Evolutionary conservation across 2,888 invertebrate genomes (phyloP).

Genomic region (Odontocolon sp.): DNA sequence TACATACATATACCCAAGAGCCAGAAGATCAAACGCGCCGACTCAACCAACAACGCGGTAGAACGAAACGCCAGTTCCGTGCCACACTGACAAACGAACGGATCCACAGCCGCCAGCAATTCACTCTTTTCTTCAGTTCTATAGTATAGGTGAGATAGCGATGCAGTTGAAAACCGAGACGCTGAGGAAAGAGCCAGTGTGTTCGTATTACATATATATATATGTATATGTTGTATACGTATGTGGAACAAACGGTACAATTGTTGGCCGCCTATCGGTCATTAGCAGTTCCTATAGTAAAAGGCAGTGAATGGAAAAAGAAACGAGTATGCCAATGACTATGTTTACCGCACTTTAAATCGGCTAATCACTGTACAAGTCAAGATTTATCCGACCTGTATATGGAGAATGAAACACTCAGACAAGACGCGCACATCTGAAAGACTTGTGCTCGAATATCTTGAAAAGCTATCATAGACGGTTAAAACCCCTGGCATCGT

Average conservation of each 20-base stretch:
- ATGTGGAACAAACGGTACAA: not conserved
- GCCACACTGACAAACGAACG: slow-evolving; percentile 24
- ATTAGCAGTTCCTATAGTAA: too few species aligned
- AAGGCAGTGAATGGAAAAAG: too few species aligned
- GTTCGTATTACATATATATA: not conserved
- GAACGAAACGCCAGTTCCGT: slow-evolving; percentile 55
- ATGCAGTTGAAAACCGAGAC: not conserved
- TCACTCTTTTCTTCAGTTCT: slow-evolving; percentile 29
- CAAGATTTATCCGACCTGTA: too few species aligned
- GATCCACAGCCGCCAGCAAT: slow-evolving; percentile 23
- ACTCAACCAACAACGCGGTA: slow-evolving; percentile 58
- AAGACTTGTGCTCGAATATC: slow-evolving; percentile 56
- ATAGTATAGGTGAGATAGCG: not conserved
- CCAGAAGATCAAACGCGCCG: slow-evolving; percentile 67
- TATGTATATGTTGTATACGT: not conserved
- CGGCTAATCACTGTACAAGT: too few species aligned
- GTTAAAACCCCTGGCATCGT: slow-evolving; percentile 43
- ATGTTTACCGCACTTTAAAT: too few species aligned
- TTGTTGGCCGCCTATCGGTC: not conserved
- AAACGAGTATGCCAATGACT: too few species aligned
- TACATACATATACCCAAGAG: slow-evolving; percentile 35
- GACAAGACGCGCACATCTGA: slow-evolving; percentile 44
- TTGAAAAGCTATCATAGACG: slow-evolving; percentile 57
- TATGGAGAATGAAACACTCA: slow-evolving; percentile 54
- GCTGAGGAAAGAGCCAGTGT: not conserved